Percentiles rank a stretch among this genome's conserved stretches.
phyloP scores from a whole-genome alignment of 2,113 vertebrate species.

The Pungitius pungitius region DNA sequence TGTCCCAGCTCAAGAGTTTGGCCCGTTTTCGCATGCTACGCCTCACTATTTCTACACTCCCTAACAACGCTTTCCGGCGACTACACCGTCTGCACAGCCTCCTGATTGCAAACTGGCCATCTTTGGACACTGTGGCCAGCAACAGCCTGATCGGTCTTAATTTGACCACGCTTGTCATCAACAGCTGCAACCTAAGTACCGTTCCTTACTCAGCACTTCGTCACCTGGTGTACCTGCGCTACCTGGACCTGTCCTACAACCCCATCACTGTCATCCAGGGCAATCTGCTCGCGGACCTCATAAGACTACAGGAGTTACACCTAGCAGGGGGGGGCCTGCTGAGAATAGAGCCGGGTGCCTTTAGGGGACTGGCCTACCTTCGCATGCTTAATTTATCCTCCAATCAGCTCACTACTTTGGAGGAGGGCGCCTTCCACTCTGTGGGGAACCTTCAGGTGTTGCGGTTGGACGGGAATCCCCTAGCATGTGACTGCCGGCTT shows the following conservation, averaged over 20 bases:
- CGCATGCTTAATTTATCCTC: conserved; percentile 86
- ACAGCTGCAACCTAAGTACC: conserved; percentile 82
- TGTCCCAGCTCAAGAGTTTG: conserved; percentile 84
- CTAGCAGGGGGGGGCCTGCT: conserved; percentile 82
- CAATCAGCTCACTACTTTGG: conserved; percentile 85
- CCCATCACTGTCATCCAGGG: conserved; percentile 84
- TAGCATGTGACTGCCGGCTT: conserved; percentile 90
- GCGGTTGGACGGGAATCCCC: conserved; percentile 85
- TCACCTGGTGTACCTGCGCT: conserved; percentile 83
- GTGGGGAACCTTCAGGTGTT: conserved; percentile 85
- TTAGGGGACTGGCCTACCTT: conserved; percentile 84
- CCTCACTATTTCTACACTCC: conserved; percentile 80
- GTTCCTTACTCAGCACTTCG: conserved; percentile 85
- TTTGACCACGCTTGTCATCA: conserved; percentile 86
- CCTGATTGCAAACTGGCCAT: conserved; percentile 84
- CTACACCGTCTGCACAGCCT: conserved; percentile 82
- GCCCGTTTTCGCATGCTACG: conserved; percentile 78
- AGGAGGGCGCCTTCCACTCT: conserved; percentile 87
- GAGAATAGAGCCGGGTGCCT: conserved; percentile 84
- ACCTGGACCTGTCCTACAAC: conserved; percentile 89
- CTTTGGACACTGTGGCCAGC: conserved; percentile 79
- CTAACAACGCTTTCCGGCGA: conserved; percentile 80
- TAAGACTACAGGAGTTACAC: conserved; percentile 88
- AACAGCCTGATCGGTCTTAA: conserved; percentile 87
- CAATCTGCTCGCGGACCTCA: conserved; percentile 77